Conservation (phyloP, 1,140 invertebrate species). For the Probaryconus sp. region DNA sequence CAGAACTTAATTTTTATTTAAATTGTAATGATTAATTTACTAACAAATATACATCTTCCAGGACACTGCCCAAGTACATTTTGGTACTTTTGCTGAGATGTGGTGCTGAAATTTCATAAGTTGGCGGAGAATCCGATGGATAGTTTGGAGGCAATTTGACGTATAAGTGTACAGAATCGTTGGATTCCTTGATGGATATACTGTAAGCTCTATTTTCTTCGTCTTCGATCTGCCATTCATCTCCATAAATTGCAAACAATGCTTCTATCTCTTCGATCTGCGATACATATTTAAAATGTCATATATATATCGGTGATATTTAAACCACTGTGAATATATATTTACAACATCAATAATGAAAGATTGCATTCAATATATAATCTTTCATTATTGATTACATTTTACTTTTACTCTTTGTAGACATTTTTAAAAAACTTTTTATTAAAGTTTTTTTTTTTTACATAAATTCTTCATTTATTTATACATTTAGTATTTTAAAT, state of each 20-base stretch:
- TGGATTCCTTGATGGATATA: conserved; percentile 78
- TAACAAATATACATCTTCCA: conserved; percentile 85
- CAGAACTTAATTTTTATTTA: conserved; percentile 24
- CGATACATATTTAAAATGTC: not conserved
- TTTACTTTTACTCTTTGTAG: too few relatives aligned
- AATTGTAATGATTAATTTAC: conserved; percentile 48
- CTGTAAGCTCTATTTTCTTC: conserved; percentile 79
- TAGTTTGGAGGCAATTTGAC: conserved; percentile 82
- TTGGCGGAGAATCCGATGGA: conserved; percentile 82
- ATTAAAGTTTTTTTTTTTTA: too few relatives aligned
- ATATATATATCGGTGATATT: too few relatives aligned
- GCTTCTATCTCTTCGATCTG: conserved; percentile 87
- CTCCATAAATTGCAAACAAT: conserved; percentile 85
- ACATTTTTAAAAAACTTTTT: too few relatives aligned
- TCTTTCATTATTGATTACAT: too few relatives aligned
- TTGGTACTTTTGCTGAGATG: conserved; percentile 82
- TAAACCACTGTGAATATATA: too few relatives aligned
- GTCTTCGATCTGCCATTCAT: conserved; percentile 84
- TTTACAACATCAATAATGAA: too few relatives aligned
- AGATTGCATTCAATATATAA: too few relatives aligned
- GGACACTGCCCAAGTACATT: conserved; percentile 77
- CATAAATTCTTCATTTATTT: too few relatives aligned
- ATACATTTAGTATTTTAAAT: too few relatives aligned
- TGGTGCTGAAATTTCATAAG: conserved; percentile 86
- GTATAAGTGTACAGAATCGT: conserved; percentile 79